Base-by-base conservation (phyloP, 1,140 invertebrate species). In the Pentalonia nigronervosa region DNA sequence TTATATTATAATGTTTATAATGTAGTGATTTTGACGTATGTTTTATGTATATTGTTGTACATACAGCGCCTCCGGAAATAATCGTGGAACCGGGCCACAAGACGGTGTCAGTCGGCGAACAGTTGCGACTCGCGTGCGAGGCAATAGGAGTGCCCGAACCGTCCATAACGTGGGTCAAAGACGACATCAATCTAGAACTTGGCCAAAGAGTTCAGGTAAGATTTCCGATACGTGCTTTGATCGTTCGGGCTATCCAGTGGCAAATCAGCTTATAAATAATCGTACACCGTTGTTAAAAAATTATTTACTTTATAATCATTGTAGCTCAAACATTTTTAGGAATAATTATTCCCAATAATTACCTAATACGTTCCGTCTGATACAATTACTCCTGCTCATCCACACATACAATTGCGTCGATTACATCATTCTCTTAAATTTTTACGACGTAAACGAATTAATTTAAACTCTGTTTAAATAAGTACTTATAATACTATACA, bases 131-230 rank as follows among this genome's bases (percentile, higher is more conserved):
- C 84, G 95, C 97, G 1, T 99, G 98, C 95, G 96, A 97, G 94
- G 97, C 97, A 9, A 96, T 97, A 94, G 98, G 98, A 41, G 96
- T 96, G n/a, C 98, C 98, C 4, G 95, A 96, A 84, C 97, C 98
- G n/a, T 95, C 95, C 50, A 96, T 98, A 90, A 95, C 96, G 53
- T 99, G 98, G 98, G 96, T 96, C 91, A 98, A 97, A 95, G 97
- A 98, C 95, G 97, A 97, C 25, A 95, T 96, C 34, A 96, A 96
- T 93, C 94, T 98, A 84, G 94, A 96, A 48, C 94, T 96, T 67
- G 96, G 95, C 14, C 95, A 96, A 50, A 95, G 95, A 94, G 95
- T 96, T 93, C 95, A 96, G 93, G 95, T 97, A 53, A 23, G 14
- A 50, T 87, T 47, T 47, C n/a, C 0, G 11, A 60, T 50, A 41